Evolutionary conservation across 2,113 vertebrate species (phyloP), one percentile per base, ranked within the genome.

Genomic region (Pipa parva): DNA sequence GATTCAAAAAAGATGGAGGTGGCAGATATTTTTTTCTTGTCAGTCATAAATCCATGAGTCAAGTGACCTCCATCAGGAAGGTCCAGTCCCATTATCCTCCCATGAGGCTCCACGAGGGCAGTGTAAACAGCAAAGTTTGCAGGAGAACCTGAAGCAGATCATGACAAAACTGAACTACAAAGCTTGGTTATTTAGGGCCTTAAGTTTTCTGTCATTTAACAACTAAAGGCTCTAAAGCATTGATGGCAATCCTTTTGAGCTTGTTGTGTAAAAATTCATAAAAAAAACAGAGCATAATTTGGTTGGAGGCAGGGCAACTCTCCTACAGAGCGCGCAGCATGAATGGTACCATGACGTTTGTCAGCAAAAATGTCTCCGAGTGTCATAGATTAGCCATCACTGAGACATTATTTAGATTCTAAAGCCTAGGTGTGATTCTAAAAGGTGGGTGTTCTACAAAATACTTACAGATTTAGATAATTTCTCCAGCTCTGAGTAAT

Each of bases 1-100:
- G 97, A 99, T 71, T 99, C 97, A 0, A 99, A 99, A 76, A 98
- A 99, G 72, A 99, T 89, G 12, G 97, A 99, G 0, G 95, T 97
- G 11, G 97, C 96, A 0, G 97, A 99, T 74, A 99, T 93, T 75
- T 91, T 98, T 81, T 97, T 99, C 81, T 97, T 99, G 17, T 96
- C 92, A 0, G 96, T 99, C 97, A 99, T 99, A 83, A 98, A 99
- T 4, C 97, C 97, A 0, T 99, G 97, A 5, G 95, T 99, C 71
- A 99, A 84, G 74, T 99, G 96, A 48, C 97, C 97, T 1, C 97
- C 97, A 0, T 99, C 97, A 0, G 97, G 97, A 61, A 99, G 88
- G 74, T 99, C 97, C 73, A 99, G 83, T 10, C 97, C 97, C 97
- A 99, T 99, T 80, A 99, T 99, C 62, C 97, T 87, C 5, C 97